These are phyloP conservation scores for Stomorhina lunata DNA, from an alignment of 2,888 invertebrate genomes.

Conservation along the genomic window DNA sequence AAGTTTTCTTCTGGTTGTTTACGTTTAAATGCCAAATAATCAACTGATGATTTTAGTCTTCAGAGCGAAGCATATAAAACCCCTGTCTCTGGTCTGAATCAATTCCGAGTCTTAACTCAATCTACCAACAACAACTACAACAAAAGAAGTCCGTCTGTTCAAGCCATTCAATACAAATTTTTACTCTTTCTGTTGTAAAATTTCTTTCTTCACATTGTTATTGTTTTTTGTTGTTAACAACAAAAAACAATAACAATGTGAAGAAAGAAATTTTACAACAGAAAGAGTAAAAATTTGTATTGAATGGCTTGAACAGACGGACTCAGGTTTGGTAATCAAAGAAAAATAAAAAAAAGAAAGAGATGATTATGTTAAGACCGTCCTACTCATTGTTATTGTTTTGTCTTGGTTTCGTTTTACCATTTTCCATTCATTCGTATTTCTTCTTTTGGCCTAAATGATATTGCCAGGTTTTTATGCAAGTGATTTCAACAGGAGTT, in stretches of 20 bases:
- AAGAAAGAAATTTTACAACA: constrained; percentile 28
- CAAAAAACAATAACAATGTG: neutral
- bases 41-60: constrained; percentile 72
- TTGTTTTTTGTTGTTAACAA: constrained; percentile 25
- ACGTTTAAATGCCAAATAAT: constrained; percentile 68
- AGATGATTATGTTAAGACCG: constrained; percentile 32
- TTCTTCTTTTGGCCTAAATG: constrained; percentile 57
- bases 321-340: too few relatives aligned
- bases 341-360: constrained; percentile 36
- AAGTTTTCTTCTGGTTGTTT: constrained; percentile 44
- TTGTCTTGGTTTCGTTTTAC: constrained; percentile 10
- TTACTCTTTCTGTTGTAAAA: constrained; percentile 52
- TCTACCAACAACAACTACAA: constrained; percentile 24
- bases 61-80: constrained; percentile 73
- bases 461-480: constrained; percentile 55
- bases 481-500: constrained; percentile 49
- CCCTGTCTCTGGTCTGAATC: constrained; percentile 61
- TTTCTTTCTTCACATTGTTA: neutral
- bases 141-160: constrained; percentile 6
- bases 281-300: constrained; percentile 42
- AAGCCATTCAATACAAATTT: neutral
- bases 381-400: constrained; percentile 16
- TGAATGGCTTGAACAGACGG: too few relatives aligned
- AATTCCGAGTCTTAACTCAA: constrained; percentile 25
- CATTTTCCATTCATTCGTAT: constrained; percentile 10